phyloP scores from a whole-genome alignment of 92 coral and sea anemone species.

The Montipora capitata region DNA sequence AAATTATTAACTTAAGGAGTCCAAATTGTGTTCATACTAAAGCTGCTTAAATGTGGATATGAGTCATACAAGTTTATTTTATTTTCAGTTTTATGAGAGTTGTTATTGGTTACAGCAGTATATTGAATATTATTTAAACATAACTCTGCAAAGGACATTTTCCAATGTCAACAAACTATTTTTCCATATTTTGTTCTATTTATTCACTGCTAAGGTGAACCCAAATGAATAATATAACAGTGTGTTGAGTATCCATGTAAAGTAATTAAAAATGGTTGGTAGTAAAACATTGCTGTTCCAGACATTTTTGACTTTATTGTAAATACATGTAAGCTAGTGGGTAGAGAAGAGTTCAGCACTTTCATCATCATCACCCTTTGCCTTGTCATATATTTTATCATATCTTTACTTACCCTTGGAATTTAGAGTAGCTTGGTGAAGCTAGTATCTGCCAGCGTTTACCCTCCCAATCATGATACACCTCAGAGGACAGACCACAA shows the following conservation, averaged over 20 bases:
- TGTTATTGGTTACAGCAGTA: not conserved
- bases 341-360: no score
- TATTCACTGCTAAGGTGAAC: not conserved
- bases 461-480: no score
- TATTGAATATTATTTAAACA: not conserved
- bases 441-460: no score
- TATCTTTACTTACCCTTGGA: no score
- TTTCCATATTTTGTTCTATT: slow-evolving; percentile 38
- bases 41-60: not conserved
- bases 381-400: no score
- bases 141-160: not conserved
- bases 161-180: not conserved
- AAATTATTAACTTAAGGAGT: not conserved
- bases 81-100: not conserved
- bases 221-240: not conserved
- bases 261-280: not conserved
- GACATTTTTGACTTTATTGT: not conserved
- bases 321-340: no score
- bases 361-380: no score
- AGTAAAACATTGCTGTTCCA: not conserved
- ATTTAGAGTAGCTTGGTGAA: no score
- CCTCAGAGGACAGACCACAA: no score
- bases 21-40: not conserved
- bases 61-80: not conserved
- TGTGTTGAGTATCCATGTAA: not conserved